Conservation (phyloP, 2,888 invertebrate genomes). For the Trichacis sp. region DNA sequence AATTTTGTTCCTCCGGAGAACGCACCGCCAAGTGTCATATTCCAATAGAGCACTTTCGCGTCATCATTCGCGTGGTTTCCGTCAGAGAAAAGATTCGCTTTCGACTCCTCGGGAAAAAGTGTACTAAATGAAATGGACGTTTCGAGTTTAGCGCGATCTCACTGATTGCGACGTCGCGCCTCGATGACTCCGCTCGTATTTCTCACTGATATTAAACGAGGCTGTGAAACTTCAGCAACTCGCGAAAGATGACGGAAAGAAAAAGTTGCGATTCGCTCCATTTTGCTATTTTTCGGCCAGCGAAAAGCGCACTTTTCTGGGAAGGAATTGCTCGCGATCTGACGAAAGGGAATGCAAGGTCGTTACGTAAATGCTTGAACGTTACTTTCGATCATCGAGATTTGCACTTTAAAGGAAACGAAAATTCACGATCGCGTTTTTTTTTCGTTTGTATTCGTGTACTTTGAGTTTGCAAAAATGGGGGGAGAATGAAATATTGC, state of each 20-base stretch:
- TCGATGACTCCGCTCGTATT: constrained; percentile 24
- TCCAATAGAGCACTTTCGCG: constrained; percentile 29
- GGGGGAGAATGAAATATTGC: no score
- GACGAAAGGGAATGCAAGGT: background rate
- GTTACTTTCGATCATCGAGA: no score
- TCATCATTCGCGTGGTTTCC: constrained; percentile 34
- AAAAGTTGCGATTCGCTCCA: no score
- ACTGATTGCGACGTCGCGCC: constrained; percentile 39
- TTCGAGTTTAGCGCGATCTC: constrained; percentile 42
- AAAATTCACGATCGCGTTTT: background rate
- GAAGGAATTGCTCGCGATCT: background rate
- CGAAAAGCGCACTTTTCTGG: no score
- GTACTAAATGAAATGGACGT: constrained; percentile 43
- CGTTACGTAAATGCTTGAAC: background rate
- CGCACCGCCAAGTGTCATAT: constrained; percentile 6
- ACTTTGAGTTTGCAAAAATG: background rate
- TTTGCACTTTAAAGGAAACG: no score
- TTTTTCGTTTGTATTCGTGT: background rate
- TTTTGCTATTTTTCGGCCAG: background rate
- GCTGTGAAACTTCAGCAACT: background rate
- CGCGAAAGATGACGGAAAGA: background rate
- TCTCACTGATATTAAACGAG: constrained; percentile 21
- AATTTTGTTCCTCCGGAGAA: no score
- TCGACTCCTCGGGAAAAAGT: constrained; percentile 36
- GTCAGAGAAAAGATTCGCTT: constrained; percentile 42